phyloP scores from a whole-genome alignment of 2,113 vertebrate species.

The Coturnix japonica region DNA sequence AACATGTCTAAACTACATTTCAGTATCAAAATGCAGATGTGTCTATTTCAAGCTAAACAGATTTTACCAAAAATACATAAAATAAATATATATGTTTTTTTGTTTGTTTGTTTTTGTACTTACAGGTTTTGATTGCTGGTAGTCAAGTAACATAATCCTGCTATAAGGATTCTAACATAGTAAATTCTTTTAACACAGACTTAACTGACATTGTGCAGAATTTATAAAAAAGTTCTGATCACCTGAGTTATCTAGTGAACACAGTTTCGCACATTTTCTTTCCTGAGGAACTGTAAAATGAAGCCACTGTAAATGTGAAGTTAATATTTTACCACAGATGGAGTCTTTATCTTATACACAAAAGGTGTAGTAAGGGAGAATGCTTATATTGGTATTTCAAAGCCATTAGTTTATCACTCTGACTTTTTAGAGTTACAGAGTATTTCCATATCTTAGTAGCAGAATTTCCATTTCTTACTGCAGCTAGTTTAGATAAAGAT shows the following conservation, averaged over 20 bases:
- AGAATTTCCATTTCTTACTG: conserved; percentile 71
- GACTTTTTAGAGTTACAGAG: conserved; percentile 35
- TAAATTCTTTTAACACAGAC: neutral
- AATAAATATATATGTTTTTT: neutral
- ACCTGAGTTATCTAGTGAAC: neutral
- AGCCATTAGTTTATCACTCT: conserved; percentile 62
- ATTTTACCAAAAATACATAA: neutral
- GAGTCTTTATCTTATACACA: conserved; percentile 7
- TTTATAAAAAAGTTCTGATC: neutral
- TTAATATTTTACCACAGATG: conserved; percentile 15
- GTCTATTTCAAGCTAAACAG: neutral
- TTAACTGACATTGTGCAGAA: neutral
- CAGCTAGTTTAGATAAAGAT: conserved; percentile 65
- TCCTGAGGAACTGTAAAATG: neutral
- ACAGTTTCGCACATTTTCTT: neutral
- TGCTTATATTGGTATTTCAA: conserved; percentile 41
- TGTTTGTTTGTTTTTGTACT: neutral
- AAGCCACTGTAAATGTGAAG: neutral
- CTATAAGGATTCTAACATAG: neutral
- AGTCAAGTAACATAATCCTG: neutral
- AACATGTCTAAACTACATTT: neutral
- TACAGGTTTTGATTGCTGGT: neutral
- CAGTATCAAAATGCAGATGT: neutral
- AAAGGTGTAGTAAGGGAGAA: neutral
- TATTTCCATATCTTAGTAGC: conserved; percentile 46